Evolutionary conservation across 1,140 invertebrate species (phyloP).

Genomic region (Trichonephila inaurata): DNA sequence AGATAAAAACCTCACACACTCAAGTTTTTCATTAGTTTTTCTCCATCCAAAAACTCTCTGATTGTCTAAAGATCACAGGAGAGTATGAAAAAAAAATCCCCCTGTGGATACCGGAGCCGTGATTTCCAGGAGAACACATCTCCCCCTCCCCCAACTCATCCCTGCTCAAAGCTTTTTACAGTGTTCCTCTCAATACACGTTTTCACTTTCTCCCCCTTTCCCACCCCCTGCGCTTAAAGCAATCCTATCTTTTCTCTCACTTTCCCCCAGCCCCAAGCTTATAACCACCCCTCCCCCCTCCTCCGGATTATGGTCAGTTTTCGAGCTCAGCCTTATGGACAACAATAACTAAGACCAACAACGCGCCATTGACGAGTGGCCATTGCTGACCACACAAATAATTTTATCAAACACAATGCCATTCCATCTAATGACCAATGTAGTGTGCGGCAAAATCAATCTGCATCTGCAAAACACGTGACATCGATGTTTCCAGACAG

Average conservation of each 20-base stretch:
- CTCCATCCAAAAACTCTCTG: slow-evolving; percentile 51
- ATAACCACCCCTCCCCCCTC: not conserved
- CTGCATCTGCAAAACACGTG: too few relatives aligned
- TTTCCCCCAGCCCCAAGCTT: not conserved
- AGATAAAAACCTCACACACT: slow-evolving; percentile 59
- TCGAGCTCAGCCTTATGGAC: slow-evolving; percentile 61
- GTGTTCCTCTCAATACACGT: slow-evolving; percentile 45
- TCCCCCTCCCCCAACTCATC: not conserved
- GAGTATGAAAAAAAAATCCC: slow-evolving; percentile 8
- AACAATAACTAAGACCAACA: slow-evolving; percentile 56
- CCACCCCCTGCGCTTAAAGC: slow-evolving; percentile 11
- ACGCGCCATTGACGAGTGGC: not conserved
- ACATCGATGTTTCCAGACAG: too few relatives aligned
- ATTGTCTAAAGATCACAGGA: slow-evolving; percentile 67
- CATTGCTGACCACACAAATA: slow-evolving; percentile 16
- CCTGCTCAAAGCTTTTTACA: slow-evolving; percentile 7
- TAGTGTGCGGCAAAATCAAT: too few relatives aligned
- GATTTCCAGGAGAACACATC: slow-evolving; percentile 48
- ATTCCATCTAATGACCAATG: too few relatives aligned
- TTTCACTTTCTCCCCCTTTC: slow-evolving; percentile 32
- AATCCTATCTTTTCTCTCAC: slow-evolving; percentile 6
- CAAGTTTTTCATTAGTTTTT: slow-evolving; percentile 75
- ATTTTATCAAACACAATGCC: too few relatives aligned
- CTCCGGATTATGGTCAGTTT: slow-evolving; percentile 71
- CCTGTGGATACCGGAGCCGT: slow-evolving; percentile 46